Percentiles rank a stretch among this genome's conserved stretches.
These are phyloP conservation scores for Fregetta grallaria DNA, from an alignment of 2,113 vertebrate genomes.

Conservation along the genomic window DNA sequence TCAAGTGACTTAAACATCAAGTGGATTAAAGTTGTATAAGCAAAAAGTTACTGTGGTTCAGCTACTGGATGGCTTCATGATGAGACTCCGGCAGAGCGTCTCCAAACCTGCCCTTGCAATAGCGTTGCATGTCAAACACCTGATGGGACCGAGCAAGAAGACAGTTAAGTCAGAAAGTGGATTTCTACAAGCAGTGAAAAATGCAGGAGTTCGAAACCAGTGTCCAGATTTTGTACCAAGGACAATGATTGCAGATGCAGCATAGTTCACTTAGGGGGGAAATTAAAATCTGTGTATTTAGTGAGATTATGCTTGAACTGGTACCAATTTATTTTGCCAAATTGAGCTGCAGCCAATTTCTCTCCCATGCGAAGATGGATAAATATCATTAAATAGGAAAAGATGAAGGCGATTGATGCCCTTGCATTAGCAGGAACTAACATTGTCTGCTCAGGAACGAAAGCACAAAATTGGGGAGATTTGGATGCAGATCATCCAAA, in stretches of 20 bases:
- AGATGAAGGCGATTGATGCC: constrained; percentile 47
- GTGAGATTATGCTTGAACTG: constrained; percentile 48
- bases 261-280: not conserved
- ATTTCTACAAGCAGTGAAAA: not conserved
- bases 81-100: accelerated
- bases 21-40: not conserved
- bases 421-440: constrained; percentile 22
- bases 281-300: constrained; percentile 62
- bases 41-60: accelerated
- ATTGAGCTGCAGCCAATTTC: constrained; percentile 41
- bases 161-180: accelerated
- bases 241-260: constrained; percentile 12
- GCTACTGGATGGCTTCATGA: accelerated
- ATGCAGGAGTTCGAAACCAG: not conserved
- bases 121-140: accelerated
- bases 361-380: constrained; percentile 40
- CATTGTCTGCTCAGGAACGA: not conserved
- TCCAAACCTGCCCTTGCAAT: not conserved
- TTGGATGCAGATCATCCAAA: not conserved
- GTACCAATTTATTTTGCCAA: constrained; percentile 40
- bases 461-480: constrained; percentile 22
- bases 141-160: not conserved
- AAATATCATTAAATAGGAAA: constrained; percentile 59
- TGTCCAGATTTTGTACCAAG: constrained; percentile 11
- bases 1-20: not conserved